Base-by-base conservation (phyloP, 2,888 invertebrate genomes). In the Rhagonycha lutea region DNA sequence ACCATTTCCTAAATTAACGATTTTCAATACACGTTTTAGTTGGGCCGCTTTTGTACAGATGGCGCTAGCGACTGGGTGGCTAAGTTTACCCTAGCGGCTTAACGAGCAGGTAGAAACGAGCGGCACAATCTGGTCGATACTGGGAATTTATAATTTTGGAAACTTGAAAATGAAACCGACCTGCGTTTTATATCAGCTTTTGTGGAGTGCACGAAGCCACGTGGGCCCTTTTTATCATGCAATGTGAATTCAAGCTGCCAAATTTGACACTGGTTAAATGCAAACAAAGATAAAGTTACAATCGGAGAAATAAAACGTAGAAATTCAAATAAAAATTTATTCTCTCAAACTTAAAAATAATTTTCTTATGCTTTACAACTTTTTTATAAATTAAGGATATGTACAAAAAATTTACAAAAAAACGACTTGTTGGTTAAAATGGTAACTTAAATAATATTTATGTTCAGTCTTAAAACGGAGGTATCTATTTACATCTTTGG, bases 381-480 rank as follows among this genome's bases (percentile, higher is more conserved):
- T 24, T 24, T 24, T 26, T 65, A 23, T 65, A 65, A n/a, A 18
- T 65, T 24, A 65, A 24, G n/a, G 26, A 65, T 65, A 65, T 24
- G n/a, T 65, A 65, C 63, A 65, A 65, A 63, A 14, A 47, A n/a
- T n/a, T 47, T 47, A 47, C n/a, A 65, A 65, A 65, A 23, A 11
- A 24, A 23, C 63, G 7, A 14, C 14, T 26, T 65, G 12, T 24
- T 65, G 23, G 18, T 26, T 28, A 61, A 63, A 61, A 70, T 78
- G 79, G 79, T 79, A 79, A 79, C 79, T 75, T 62, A 79, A 71
- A 70, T 67, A 76, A 65, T 68, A 61, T 72, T 62, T 69, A 24
- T 68, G 67, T 63, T 78, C 81, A 81, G 81, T 81, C 80, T 81
- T 32, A 67, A 70, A 69, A 78, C 73, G 47, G 77, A 77, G 75